Conservation (phyloP, 2,113 vertebrate species). For the Meleagris gallopavo region DNA sequence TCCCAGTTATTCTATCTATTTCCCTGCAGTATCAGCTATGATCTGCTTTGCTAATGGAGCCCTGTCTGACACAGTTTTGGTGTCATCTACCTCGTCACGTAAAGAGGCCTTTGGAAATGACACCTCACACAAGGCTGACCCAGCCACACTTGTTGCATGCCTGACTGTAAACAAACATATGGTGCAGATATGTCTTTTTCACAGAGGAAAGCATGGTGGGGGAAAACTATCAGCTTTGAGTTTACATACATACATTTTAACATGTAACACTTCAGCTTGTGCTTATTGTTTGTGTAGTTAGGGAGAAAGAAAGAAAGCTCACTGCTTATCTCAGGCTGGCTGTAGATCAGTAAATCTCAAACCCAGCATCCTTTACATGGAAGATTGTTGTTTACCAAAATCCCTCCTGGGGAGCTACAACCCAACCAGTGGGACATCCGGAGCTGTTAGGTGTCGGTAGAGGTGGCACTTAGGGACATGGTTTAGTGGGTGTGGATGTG, state of each 20-base stretch:
- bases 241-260: not conserved
- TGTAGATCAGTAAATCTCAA: not conserved
- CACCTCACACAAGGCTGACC: not conserved
- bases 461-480: too few relatives aligned
- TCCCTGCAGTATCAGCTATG: not conserved
- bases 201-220: not conserved
- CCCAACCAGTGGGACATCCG: not conserved
- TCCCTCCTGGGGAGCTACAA: not conserved
- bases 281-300: not conserved
- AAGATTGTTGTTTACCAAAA: too few relatives aligned
- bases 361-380: not conserved
- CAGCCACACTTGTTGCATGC: constrained; percentile 1
- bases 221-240: not conserved
- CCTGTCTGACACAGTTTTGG: not conserved
- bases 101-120: constrained; percentile 11
- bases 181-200: not conserved
- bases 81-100: not conserved
- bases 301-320: not conserved
- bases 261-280: not conserved
- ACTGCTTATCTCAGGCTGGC: not conserved
- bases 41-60: not conserved
- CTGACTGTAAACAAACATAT: constrained; percentile 48
- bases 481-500: too few relatives aligned
- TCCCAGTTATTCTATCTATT: not conserved
- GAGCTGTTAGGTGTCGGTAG: not conserved